A percentile compares a stretch with the other conserved stretches of the same genome.
phyloP scores from a whole-genome alignment of 2,888 invertebrate genomes.

The Metalampra italica region DNA sequence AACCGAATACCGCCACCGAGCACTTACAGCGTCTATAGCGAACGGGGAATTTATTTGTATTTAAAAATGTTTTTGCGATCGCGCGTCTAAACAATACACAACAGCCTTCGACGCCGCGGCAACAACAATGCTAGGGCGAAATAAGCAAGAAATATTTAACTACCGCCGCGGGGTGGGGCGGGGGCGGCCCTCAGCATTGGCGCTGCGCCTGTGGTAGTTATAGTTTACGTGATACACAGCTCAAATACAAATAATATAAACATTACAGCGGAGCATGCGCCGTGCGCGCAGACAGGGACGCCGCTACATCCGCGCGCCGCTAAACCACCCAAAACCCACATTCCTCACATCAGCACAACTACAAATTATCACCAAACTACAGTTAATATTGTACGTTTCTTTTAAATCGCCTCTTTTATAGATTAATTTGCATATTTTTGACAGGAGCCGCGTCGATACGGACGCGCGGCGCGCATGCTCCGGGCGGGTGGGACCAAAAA shows the following conservation, averaged over 20 bases:
- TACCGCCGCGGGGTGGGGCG: constrained; percentile 73
- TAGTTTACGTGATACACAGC: constrained; percentile 80
- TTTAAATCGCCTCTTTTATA: constrained; percentile 65
- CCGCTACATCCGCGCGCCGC: constrained; percentile 27
- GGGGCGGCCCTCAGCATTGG: constrained; percentile 76
- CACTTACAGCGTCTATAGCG: constrained; percentile 23
- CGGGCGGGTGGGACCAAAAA: constrained; percentile 34
- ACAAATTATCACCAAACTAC: constrained; percentile 35
- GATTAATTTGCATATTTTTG: constrained; percentile 77
- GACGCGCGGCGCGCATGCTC: constrained; percentile 58
- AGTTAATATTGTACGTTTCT: constrained; percentile 40
- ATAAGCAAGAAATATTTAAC: constrained; percentile 81
- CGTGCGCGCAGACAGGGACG: constrained; percentile 57
- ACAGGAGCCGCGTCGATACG: constrained; percentile 47
- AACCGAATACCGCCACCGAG: constrained; percentile 15
- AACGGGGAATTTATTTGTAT: constrained; percentile 23
- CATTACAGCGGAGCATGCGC: constrained; percentile 76
- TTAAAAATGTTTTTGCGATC: constrained; percentile 53
- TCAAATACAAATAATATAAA: constrained; percentile 81
- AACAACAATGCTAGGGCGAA: constrained; percentile 79
- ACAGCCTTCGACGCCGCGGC: constrained; percentile 71
- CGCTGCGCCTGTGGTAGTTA: constrained; percentile 78
- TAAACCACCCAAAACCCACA: not conserved
- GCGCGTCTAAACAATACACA: constrained; percentile 75
- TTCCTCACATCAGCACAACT: constrained; percentile 13